Conservation (phyloP, 2,888 invertebrate species). For the Agrochola circellaris region DNA sequence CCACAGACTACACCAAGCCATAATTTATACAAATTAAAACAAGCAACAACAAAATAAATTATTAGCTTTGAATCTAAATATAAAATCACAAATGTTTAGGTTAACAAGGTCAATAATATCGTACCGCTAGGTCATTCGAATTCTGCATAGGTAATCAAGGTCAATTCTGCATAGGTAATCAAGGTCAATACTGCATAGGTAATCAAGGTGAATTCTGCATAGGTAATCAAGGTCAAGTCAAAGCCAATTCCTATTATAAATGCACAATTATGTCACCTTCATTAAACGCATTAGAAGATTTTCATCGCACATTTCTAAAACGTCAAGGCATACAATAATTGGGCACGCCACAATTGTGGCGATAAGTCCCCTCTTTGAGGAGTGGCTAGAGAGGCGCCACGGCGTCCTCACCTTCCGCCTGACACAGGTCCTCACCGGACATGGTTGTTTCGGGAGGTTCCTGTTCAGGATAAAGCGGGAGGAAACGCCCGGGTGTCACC, state of each 20-base stretch:
- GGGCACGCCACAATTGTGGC: too few species aligned
- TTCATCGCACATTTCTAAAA: conserved; percentile 15
- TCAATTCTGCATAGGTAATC: conserved; percentile 26
- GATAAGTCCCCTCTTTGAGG: too few species aligned
- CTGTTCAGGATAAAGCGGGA: too few species aligned
- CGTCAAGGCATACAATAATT: background rate
- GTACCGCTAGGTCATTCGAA: conserved; percentile 42
- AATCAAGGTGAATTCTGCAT: conserved; percentile 59
- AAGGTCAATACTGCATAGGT: conserved; percentile 54
- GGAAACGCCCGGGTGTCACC: too few species aligned
- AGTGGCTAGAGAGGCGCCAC: too few species aligned
- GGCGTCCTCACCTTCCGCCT: too few species aligned
- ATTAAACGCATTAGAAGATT: background rate
- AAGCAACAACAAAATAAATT: conserved; percentile 23
- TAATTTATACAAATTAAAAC: conserved; percentile 34
- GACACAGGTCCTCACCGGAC: too few species aligned
- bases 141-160: conserved; percentile 58
- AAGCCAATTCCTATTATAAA: conserved; percentile 27
- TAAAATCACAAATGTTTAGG: conserved; percentile 12
- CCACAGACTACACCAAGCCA: background rate
- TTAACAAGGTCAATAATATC: conserved; percentile 42
- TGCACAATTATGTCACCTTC: conserved; percentile 22
- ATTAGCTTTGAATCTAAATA: conserved; percentile 16
- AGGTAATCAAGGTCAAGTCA: conserved; percentile 52
- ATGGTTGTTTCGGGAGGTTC: too few species aligned